These are phyloP conservation scores for Pipistrellus kuhlii DNA, from an alignment of 2,797 vertebrate genomes.

Conservation along the genomic window DNA sequence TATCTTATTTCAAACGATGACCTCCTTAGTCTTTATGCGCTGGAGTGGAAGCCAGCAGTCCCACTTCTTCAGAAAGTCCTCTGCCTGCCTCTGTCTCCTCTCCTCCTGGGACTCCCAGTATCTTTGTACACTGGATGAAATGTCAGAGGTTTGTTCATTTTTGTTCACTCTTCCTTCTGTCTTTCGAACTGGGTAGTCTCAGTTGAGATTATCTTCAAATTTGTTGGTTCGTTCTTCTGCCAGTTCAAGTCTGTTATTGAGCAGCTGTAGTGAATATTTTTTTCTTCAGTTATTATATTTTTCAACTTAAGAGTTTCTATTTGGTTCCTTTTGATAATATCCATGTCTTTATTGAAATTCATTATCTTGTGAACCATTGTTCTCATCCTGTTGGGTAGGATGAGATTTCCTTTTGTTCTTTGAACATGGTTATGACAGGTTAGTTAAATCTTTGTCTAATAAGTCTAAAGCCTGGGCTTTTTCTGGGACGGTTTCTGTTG, in stretches of 20 bases:
- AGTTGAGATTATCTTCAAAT: background rate
- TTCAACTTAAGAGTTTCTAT: background rate
- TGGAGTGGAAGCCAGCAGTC: background rate
- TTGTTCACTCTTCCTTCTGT: background rate
- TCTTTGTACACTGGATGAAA: background rate
- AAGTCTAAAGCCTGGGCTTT: background rate
- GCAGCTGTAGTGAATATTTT: background rate
- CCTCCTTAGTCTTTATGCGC: background rate
- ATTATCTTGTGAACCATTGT: background rate
- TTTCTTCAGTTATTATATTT: background rate
- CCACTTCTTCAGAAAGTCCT: background rate
- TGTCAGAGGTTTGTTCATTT: background rate
- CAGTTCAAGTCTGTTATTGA: background rate
- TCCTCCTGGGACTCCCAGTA: background rate
- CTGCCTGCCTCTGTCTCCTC: background rate
- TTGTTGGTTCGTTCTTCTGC: background rate
- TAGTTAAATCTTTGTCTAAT: background rate
- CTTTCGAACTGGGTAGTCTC: background rate
- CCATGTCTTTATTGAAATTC: background rate
- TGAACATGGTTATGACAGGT: background rate
- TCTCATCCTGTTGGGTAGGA: background rate
- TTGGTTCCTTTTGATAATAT: constrained; percentile 19
- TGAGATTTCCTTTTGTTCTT: background rate
- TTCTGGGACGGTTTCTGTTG: background rate
- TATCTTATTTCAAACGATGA: background rate